These are phyloP conservation scores for Rhabdornis inornatus DNA, from an alignment of 2,113 vertebrate species.

Conservation along the genomic window DNA sequence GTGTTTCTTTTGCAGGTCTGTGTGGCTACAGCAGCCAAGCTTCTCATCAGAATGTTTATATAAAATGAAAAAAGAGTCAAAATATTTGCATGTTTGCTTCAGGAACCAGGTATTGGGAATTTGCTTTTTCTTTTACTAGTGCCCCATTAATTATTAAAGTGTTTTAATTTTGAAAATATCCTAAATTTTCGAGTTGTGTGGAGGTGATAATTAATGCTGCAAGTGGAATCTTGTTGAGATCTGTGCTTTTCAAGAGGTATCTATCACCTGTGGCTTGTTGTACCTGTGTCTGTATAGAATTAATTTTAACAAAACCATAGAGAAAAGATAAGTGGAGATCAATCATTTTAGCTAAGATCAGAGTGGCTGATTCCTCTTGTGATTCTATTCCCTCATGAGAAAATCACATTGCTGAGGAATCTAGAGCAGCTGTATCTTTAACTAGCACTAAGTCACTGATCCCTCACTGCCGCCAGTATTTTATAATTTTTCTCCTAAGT, in stretches of 20 bases:
- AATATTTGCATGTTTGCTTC: neutral
- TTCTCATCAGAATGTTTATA: neutral
- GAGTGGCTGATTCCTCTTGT: neutral
- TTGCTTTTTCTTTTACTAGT: neutral
- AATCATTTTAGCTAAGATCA: neutral
- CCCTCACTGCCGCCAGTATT: neutral
- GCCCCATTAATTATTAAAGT: neutral
- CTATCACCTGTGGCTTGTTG: neutral
- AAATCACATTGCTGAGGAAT: neutral
- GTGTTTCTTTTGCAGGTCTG: neutral
- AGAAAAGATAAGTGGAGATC: neutral
- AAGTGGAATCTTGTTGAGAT: neutral
- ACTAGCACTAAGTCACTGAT: neutral
- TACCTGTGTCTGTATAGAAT: neutral
- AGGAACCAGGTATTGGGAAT: neutral
- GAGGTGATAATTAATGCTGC: neutral
- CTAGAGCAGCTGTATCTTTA: neutral
- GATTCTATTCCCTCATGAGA: neutral
- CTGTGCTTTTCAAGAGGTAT: neutral
- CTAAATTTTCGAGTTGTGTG: neutral
- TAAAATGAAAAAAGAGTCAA: neutral
- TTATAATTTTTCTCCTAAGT: neutral
- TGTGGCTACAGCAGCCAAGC: neutral
- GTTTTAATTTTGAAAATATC: neutral
- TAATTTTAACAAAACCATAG: neutral